Evolutionary conservation across 2,888 invertebrate species (phyloP).

Genomic region (Kryphioiulus occultus): DNA sequence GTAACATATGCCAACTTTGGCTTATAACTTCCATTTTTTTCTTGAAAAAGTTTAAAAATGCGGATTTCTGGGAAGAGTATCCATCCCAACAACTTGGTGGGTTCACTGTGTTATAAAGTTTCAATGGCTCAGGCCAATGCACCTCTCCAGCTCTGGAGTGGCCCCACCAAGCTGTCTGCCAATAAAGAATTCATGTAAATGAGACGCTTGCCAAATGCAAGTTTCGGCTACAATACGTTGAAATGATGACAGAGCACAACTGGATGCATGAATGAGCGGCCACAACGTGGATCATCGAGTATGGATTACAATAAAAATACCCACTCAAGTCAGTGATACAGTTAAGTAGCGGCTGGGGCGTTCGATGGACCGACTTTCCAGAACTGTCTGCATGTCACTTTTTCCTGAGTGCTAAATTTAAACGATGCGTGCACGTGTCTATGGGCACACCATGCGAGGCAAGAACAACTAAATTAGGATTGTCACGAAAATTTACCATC

Average conservation of each 20-base stretch:
- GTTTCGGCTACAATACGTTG: not conserved
- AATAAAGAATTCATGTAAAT: slow-evolving; percentile 12
- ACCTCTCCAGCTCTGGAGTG: not conserved
- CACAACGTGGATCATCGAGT: not conserved
- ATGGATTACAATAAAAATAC: slow-evolving; percentile 21
- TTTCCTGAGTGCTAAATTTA: not conserved
- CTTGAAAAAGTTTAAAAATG: not conserved
- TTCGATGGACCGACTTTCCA: not conserved
- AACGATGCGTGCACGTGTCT: not conserved
- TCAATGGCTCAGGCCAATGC: slow-evolving; percentile 9
- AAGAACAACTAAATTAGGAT: not conserved
- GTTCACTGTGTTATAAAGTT: not conserved
- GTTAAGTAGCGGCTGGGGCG: not conserved
- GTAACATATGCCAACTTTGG: too few relatives aligned
- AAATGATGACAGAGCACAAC: not conserved
- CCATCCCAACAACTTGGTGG: not conserved
- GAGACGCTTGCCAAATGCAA: not conserved
- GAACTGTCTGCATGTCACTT: not conserved
- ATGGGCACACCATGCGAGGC: not conserved
- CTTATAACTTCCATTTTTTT: not conserved
- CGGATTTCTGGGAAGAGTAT: not conserved
- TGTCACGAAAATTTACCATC: not conserved
- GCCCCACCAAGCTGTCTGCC: not conserved
- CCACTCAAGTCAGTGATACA: not conserved
- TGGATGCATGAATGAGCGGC: slow-evolving; percentile 1